phyloP scores from a whole-genome alignment of 2,113 vertebrate genomes.

The Catharus minimus region DNA sequence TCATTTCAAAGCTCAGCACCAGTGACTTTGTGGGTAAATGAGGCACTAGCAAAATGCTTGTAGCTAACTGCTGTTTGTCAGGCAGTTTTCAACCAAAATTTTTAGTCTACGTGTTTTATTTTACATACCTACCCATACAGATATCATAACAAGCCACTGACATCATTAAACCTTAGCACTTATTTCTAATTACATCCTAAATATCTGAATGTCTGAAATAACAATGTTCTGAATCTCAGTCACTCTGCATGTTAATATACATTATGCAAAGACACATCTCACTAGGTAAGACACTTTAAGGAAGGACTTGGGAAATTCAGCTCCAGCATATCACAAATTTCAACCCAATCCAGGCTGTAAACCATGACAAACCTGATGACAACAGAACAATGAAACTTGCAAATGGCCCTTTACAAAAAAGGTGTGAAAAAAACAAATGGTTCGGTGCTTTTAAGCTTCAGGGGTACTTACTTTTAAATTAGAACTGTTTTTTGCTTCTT shows the following conservation, averaged over 20 bases:
- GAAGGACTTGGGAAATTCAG: neutral
- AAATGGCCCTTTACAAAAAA: neutral
- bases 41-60: neutral
- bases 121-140: neutral
- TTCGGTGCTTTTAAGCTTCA: neutral
- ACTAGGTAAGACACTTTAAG: neutral
- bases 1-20: neutral
- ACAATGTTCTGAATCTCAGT: neutral
- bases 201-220: neutral
- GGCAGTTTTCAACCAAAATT: neutral
- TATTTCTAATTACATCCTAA: neutral
- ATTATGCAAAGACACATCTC: neutral
- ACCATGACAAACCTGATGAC: neutral
- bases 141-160: neutral
- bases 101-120: neutral
- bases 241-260: neutral
- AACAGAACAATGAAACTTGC: neutral
- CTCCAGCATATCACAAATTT: neutral
- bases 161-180: neutral
- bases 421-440: accelerated
- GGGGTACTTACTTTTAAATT: neutral
- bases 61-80: neutral
- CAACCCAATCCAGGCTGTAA: neutral
- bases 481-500: neutral
- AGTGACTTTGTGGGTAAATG: neutral